Evolutionary conservation across 2,888 invertebrate genomes (phyloP), one percentile per base, ranked within the genome.

Genomic region (Heteromyza rotundicornis): DNA sequence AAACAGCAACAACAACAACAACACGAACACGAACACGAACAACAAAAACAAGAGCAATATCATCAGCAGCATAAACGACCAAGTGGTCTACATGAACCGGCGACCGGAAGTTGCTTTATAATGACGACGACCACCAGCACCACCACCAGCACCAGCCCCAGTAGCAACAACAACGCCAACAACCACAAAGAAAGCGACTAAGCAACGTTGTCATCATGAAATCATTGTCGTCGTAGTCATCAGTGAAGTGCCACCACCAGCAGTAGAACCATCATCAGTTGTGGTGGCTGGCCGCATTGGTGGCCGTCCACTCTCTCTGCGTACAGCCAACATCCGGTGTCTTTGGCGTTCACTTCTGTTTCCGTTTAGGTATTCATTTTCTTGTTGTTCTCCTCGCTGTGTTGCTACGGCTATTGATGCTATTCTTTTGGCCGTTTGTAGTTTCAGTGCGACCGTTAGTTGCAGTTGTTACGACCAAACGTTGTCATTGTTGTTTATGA

Each of bases 21-120:
- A 40, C 40, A 40, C 10, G 3, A 40, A 40, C 3, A n/a, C 16
- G 7, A 7, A 20, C 14, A 47, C 40, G 47, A 3, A 47, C 8
- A 3, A n/a, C n/a, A n/a, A n/a, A n/a, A n/a, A n/a, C 40, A 40
- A 12, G 40, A n/a, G n/a, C 3, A 8, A 40, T n/a, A 40, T 7
- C 12, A 40, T 3, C 24, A 12, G 16, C n/a, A 27, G 20, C 12
- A 23, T 14, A 20, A 17, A 16, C 44, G 17, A 56, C n/a, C 10
- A 22, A 56, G 40, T n/a, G 44, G 40, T 23, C n/a, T 47, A 20
- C 16, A 44, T 20, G 36, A 19, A 57, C 23, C 24, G 27, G 24
- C 51, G 24, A 59, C 44, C 40, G 58, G 58, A 59, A 52, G 40
- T 59, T 47, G 47, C 47, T 19, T 47, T 47, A 47, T 47, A 47